phyloP scores from a whole-genome alignment of 2,113 vertebrate genomes.

The Tinamus guttatus region DNA sequence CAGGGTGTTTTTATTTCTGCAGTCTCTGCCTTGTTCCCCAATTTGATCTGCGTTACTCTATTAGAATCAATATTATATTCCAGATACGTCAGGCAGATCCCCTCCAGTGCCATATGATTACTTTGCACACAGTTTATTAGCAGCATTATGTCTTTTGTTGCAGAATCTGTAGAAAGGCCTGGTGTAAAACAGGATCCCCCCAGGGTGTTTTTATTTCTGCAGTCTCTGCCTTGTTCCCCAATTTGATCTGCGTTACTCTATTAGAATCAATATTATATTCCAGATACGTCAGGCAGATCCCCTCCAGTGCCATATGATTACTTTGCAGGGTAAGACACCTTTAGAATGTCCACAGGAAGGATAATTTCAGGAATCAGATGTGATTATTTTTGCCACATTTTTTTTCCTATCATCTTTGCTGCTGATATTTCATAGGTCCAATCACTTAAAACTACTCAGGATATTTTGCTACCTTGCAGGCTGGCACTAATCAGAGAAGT shows the following conservation, averaged over 20 bases:
- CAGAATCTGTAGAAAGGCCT: not conserved
- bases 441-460: no score
- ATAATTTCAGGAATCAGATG: not conserved
- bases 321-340: not conserved
- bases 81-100: not conserved
- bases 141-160: not conserved
- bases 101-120: no score
- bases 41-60: not conserved
- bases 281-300: not conserved
- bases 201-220: not conserved
- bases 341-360: not conserved
- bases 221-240: not conserved
- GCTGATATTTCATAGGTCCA: not conserved
- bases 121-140: not conserved
- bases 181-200: not conserved
- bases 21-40: not conserved
- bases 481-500: not conserved
- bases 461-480: not conserved
- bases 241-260: not conserved
- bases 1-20: not conserved
- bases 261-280: not conserved
- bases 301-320: no score
- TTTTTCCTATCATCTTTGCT: not conserved
- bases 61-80: not conserved
- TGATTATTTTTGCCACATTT: not conserved